Conservation (phyloP, 2,797 vertebrate genomes). For the Margarornis squamiger region DNA sequence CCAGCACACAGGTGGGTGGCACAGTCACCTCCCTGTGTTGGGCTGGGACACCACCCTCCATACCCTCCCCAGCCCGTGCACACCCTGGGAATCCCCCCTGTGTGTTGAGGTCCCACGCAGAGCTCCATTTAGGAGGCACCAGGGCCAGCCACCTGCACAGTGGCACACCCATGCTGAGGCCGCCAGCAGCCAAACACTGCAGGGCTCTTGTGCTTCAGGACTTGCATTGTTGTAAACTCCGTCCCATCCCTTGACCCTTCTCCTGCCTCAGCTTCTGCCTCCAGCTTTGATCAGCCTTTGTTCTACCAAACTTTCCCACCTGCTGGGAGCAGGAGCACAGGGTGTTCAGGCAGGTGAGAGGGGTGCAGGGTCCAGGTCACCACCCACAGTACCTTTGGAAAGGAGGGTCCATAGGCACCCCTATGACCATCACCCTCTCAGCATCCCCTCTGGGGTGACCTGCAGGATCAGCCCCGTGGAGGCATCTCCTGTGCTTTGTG, state of each 20-base stretch:
- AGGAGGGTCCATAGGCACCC: not conserved
- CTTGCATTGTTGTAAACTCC: not conserved
- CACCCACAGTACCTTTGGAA: not conserved
- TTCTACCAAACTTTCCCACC: not conserved
- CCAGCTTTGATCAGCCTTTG: not conserved
- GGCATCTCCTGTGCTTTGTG: rapidly evolving
- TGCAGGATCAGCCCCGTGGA: not conserved
- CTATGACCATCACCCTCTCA: not conserved
- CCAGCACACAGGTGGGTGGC: not conserved
- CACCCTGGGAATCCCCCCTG: rapidly evolving
- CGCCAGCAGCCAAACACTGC: rapidly evolving
- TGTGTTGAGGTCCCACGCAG: not conserved
- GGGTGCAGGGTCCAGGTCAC: not conserved
- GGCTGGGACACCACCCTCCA: not conserved
- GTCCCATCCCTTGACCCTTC: not conserved
- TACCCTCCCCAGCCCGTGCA: rapidly evolving
- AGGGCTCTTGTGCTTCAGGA: not conserved
- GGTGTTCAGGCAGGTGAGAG: rapidly evolving
- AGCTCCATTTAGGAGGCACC: rapidly evolving
- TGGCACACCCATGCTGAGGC: rapidly evolving
- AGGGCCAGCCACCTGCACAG: rapidly evolving
- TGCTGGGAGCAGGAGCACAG: rapidly evolving
- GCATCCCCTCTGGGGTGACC: not conserved
- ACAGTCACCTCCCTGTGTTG: not conserved
- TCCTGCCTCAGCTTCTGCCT: not conserved